Base-by-base conservation (phyloP, 2,797 vertebrate genomes). In the Sebastes nivosus region DNA sequence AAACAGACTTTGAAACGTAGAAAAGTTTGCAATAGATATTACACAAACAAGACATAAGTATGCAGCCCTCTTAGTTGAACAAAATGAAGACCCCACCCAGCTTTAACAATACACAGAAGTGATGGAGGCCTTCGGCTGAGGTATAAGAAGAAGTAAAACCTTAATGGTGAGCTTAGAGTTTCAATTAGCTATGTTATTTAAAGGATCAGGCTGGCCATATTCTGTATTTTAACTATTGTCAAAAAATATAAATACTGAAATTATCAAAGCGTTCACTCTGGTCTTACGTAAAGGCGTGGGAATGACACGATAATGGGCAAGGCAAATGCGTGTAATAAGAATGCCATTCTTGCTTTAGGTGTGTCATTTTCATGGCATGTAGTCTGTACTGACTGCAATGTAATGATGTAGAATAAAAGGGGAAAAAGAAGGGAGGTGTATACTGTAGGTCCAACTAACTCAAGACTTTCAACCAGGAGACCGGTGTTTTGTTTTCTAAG, bases 11-110 rank as follows among this genome's bases (percentile, higher is more conserved):
- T 52, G 7, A 85, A 77, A 52, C 12, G 69, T 64, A 81, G 58
- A 84, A 85, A 80, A 60, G n/a, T 80, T 80, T 80, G 67, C 74
- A 69, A 59, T 22, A 68, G 50, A 55, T 79, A 75, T 63, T 73
- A 83, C 71, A 79, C 38, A 73, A 80, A 81, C 22, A 74, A 75
- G 20, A 68, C 27, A 27, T 68, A 75, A 55, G 73, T 71, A 73
- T 65, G 68, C 55, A 74, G 80, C n/a, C 42, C 34, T 84, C 79
- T 57, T 14, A 82, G 71, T 59, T 66, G 12, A 59, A 66, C 42
- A 22, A 65, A 58, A 58, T 59, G 3, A 60, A 72, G 59, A 77
- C 38, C 22, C 5, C 66, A 67, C 25, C 52, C 34, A 73, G 64
- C 65, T 80, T 65, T 78, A 24, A 68, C 13, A 65, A 75, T 22